phyloP scores from a whole-genome alignment of 2,888 invertebrate species.

The Lithodes maja region DNA sequence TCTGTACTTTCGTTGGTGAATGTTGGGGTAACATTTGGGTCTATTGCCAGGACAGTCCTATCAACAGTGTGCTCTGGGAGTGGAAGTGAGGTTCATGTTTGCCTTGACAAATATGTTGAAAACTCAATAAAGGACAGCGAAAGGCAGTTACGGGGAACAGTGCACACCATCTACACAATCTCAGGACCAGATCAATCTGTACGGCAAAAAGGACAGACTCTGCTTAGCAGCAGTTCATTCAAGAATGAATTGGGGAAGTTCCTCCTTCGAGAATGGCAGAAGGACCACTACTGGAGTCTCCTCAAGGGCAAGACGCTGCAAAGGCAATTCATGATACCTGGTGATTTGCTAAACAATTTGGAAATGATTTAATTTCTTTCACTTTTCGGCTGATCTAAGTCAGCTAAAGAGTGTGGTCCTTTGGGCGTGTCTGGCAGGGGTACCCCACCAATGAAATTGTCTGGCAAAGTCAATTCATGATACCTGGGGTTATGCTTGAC shows the following conservation, averaged over 20 bases:
- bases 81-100: slow-evolving; percentile 21
- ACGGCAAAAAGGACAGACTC: slow-evolving; percentile 8
- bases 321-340: too few relatives aligned
- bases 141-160: slow-evolving; percentile 10
- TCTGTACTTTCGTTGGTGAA: slow-evolving; percentile 9
- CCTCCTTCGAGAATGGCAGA: slow-evolving; percentile 11
- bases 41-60: not conserved
- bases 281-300: slow-evolving; percentile 4
- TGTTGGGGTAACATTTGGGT: not conserved
- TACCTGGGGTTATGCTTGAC: too few relatives aligned
- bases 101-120: slow-evolving; percentile 23
- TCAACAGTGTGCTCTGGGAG: not conserved
- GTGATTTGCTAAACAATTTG: too few relatives aligned
- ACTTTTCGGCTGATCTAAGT: not conserved
- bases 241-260: slow-evolving; percentile 15
- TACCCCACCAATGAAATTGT: too few relatives aligned
- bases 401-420: too few relatives aligned
- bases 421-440: too few relatives aligned
- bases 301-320: not conserved
- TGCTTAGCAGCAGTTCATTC: not conserved
- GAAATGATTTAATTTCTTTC: too few relatives aligned
- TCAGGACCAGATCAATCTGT: slow-evolving; percentile 32
- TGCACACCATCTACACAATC: slow-evolving; percentile 12
- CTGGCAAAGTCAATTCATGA: too few relatives aligned
- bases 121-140: slow-evolving; percentile 11